A percentile compares a stretch with the other conserved stretches of the same genome.
phyloP scores from a whole-genome alignment of 2,888 invertebrate genomes.

The Antheraea yamamai region DNA sequence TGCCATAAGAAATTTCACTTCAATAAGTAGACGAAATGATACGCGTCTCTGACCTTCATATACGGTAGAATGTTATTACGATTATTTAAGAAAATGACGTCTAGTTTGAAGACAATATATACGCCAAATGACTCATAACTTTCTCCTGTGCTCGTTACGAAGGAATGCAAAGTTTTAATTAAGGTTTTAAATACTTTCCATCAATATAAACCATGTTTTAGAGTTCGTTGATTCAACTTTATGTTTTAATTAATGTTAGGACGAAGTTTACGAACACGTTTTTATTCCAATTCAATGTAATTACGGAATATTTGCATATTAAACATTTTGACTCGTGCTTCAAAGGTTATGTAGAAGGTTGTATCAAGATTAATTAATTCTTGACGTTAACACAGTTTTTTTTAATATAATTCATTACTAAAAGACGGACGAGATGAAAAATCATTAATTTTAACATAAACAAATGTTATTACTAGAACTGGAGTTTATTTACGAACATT shows the following conservation, averaged over 20 bases:
- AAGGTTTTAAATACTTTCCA: slow-evolving; percentile 67
- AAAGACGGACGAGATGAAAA: not conserved
- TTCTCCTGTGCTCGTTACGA: slow-evolving; percentile 48
- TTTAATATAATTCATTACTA: slow-evolving; percentile 15
- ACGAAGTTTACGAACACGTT: slow-evolving; percentile 27
- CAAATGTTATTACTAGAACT: not conserved
- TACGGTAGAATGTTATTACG: slow-evolving; percentile 25
- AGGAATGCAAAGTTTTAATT: slow-evolving; percentile 66
- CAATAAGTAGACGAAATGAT: not conserved
- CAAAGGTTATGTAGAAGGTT: slow-evolving; percentile 8
- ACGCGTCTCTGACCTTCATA: not conserved
- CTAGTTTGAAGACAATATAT: slow-evolving; percentile 50
- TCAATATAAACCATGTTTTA: slow-evolving; percentile 51
- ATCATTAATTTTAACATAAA: not conserved
- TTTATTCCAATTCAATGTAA: not conserved
- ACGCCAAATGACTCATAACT: slow-evolving; percentile 48
- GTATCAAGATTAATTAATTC: slow-evolving; percentile 17
- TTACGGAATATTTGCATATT: slow-evolving; percentile 3
- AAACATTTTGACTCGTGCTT: not conserved
- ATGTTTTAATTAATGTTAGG: slow-evolving; percentile 47
- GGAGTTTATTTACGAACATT: not conserved
- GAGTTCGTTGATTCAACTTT: slow-evolving; percentile 49
- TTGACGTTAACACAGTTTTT: slow-evolving; percentile 27
- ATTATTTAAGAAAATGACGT: slow-evolving; percentile 40
- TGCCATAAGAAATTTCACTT: not conserved